Evolutionary conservation across 1,140 invertebrate genomes (phyloP), one percentile per base, ranked within the genome.

Genomic region (Procambarus virginalis): DNA sequence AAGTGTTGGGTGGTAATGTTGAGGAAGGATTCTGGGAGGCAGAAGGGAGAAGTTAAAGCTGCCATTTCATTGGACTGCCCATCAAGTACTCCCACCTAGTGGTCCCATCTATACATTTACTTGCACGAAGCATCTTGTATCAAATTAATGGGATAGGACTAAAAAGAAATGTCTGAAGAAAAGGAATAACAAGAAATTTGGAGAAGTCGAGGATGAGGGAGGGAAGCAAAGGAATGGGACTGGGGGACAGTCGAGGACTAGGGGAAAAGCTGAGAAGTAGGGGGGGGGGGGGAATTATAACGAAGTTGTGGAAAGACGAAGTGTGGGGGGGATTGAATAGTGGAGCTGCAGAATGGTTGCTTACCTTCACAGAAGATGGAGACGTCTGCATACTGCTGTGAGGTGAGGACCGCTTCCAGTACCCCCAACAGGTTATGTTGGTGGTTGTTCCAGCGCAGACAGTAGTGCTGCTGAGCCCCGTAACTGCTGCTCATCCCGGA

Each of bases 361-460:
- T 75, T 77, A 92, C 97, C 97, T 93, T 98, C 98, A 88, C 98
- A 97, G 91, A 97, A 97, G 93, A 98, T 94, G 82, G 98, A 98
- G 70, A 98, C 97, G 94, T 98, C 98, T 90, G 98, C 97, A 94
- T 98, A 98, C 92, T 97, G 96, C 94, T 98, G 97, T 93, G 97
- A 97, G 93, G 97, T 97, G 76, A 98, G 94, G 88, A 98, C 94
- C 94, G 97, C 97, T 94, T 98, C 97, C 93, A 98, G 98, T 92
- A 98, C 97, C 91, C 97, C 97, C 92, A 98, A 94, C 93, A 98
- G 94, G 94, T 98, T 97, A 92, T 96, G 96, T 94, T 97, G 97
- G 94, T 98, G 97, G 94, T 97, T 97, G 93, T 97, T 98, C 97
- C 97, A 98, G 94, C 97, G 95, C 92, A 98, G 94, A 94, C 97